These are phyloP conservation scores for Pteropus alecto DNA, from an alignment of 2,113 vertebrate genomes.

Conservation along the genomic window DNA sequence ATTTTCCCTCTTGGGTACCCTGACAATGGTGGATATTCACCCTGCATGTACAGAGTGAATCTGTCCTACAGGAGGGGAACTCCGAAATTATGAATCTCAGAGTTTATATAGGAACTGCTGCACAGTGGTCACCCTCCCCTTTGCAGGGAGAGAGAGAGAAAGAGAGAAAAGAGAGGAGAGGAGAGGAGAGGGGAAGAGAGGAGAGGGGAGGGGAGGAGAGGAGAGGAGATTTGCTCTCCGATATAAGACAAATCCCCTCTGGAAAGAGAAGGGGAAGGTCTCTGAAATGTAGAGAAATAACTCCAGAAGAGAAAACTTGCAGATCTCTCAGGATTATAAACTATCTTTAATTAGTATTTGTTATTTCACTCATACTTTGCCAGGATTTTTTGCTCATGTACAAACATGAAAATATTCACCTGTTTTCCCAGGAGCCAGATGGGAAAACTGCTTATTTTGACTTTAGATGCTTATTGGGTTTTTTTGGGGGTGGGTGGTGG, in stretches of 20 bases:
- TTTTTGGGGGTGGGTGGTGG: accelerated
- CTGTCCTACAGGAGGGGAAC: too few species aligned
- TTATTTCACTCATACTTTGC: neutral
- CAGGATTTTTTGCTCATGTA: neutral
- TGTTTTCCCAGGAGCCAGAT: neutral
- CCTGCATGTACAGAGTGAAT: neutral
- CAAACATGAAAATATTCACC: neutral
- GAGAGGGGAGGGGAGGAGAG: too few species aligned
- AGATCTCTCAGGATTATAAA: neutral
- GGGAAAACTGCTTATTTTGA: neutral
- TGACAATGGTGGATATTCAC: neutral
- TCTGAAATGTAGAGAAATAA: neutral
- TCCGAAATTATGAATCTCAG: too few species aligned
- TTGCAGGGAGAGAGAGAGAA: neutral
- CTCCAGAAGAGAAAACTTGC: neutral
- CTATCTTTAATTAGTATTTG: neutral
- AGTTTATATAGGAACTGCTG: neutral
- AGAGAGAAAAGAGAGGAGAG: too few species aligned
- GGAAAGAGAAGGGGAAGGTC: neutral
- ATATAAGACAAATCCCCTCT: neutral
- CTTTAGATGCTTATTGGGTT: neutral
- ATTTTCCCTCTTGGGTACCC: neutral
- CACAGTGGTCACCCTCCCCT: neutral
- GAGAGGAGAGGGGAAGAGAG: too few species aligned
- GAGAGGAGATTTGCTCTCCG: neutral